These are phyloP conservation scores for Cephalopachus bancanus DNA, from an alignment of 2,797 vertebrate genomes.

Conservation along the genomic window DNA sequence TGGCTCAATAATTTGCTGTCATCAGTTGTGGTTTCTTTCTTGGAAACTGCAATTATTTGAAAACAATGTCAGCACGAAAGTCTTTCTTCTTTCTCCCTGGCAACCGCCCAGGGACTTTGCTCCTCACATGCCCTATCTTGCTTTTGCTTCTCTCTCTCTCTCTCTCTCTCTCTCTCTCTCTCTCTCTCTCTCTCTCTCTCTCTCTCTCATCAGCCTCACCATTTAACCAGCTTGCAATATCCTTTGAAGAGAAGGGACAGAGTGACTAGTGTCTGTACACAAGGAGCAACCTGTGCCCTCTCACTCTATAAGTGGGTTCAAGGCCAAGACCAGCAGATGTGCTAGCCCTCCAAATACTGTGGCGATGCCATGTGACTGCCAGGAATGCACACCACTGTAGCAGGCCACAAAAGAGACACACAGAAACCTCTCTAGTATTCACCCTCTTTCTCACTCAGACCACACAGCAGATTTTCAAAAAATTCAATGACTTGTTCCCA, in stretches of 20 bases:
- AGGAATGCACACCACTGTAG: background rate
- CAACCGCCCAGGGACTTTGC: background rate
- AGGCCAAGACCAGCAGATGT: background rate
- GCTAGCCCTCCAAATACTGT: background rate
- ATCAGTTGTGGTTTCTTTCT: background rate
- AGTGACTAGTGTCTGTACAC: background rate
- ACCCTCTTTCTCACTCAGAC: background rate
- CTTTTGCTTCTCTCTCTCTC: accelerated
- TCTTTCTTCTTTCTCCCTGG: conserved; percentile 20
- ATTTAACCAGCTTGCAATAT: background rate
- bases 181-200: background rate
- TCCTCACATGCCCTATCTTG: background rate
- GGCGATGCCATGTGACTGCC: accelerated
- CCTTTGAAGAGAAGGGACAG: background rate
- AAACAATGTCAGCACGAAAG: background rate
- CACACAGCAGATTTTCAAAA: conserved; percentile 18
- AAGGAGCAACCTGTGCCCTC: background rate
- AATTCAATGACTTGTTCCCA: background rate
- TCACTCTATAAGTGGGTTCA: background rate
- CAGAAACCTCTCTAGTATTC: background rate
- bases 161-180: background rate
- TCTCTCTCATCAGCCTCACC: background rate
- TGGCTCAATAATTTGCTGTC: background rate
- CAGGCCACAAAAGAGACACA: background rate
- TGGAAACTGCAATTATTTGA: conserved; percentile 18